phyloP scores from a whole-genome alignment of 1,140 invertebrate species.

The Scylla paramamosain region DNA sequence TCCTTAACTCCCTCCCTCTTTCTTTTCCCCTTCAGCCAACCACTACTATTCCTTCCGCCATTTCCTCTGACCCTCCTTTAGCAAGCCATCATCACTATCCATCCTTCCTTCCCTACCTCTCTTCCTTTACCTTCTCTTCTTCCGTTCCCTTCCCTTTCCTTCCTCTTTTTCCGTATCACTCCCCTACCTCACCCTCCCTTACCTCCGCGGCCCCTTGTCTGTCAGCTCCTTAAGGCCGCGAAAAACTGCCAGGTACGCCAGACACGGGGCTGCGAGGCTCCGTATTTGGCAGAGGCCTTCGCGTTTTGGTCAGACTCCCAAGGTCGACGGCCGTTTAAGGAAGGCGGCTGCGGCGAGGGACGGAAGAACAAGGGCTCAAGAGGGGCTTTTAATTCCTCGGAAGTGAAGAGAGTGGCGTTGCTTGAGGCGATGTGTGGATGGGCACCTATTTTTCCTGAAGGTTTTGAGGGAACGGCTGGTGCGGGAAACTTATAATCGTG shows the following conservation, averaged over 20 bases:
- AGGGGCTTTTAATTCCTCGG: conserved; percentile 5
- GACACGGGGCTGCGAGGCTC: neutral
- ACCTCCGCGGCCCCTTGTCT: neutral
- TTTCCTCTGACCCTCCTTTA: neutral
- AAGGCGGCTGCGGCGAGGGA: neutral
- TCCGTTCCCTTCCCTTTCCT: neutral
- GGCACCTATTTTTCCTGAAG: too few species aligned
- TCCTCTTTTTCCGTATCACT: neutral
- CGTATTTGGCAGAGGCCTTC: conserved; percentile 8
- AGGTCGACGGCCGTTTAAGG: neutral
- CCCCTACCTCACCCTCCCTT: neutral
- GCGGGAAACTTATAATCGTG: too few species aligned
- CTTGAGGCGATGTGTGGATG: too few species aligned
- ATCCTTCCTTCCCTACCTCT: neutral
- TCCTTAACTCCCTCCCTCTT: neutral
- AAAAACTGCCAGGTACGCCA: conserved; percentile 19
- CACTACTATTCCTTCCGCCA: neutral
- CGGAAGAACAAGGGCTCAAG: conserved; percentile 1
- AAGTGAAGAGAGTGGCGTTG: too few species aligned
- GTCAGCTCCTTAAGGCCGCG: neutral
- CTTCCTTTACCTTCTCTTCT: neutral
- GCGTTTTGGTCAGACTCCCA: conserved; percentile 11
- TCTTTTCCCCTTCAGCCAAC: neutral
- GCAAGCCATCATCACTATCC: neutral
- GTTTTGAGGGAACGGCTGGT: neutral